These are phyloP conservation scores for Nematostella vectensis DNA, from an alignment of 92 coral and sea anemone genomes.

Conservation along the genomic window DNA sequence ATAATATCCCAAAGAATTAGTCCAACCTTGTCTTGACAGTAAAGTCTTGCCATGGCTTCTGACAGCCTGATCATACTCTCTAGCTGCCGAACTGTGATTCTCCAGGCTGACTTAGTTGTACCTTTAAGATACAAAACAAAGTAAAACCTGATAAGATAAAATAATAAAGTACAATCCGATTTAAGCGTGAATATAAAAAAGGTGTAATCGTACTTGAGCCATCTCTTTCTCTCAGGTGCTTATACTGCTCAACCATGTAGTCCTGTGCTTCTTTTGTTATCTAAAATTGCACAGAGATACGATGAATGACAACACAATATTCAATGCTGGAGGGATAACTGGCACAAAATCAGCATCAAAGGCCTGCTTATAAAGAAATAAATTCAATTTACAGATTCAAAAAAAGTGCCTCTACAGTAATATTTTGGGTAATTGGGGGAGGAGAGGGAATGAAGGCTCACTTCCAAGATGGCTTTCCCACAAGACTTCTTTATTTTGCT, in stretches of 20 bases:
- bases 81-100: slow-evolving; percentile 95
- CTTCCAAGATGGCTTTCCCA: too few relatives aligned
- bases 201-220: slow-evolving; percentile 64
- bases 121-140: slow-evolving; percentile 28
- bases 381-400: background rate
- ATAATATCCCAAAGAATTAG: too few relatives aligned
- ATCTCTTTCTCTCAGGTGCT: slow-evolving; percentile 91
- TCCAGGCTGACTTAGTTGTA: slow-evolving; percentile 89
- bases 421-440: too few relatives aligned
- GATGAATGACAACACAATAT: background rate
- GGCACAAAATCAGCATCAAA: background rate
- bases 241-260: slow-evolving; percentile 90
- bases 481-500: too few relatives aligned
- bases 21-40: slow-evolving; percentile 83
- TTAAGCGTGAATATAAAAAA: too few relatives aligned
- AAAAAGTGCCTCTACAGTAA: background rate
- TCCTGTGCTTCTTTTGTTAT: slow-evolving; percentile 95
- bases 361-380: background rate
- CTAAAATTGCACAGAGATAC: too few relatives aligned
- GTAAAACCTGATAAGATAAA: background rate
- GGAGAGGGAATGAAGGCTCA: too few relatives aligned
- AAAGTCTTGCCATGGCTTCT: slow-evolving; percentile 96
- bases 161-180: too few relatives aligned
- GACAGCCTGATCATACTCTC: slow-evolving; percentile 99
- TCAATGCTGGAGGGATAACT: background rate